phyloP scores from a whole-genome alignment of 2,888 invertebrate species.

The Ariolimax columbianus region DNA sequence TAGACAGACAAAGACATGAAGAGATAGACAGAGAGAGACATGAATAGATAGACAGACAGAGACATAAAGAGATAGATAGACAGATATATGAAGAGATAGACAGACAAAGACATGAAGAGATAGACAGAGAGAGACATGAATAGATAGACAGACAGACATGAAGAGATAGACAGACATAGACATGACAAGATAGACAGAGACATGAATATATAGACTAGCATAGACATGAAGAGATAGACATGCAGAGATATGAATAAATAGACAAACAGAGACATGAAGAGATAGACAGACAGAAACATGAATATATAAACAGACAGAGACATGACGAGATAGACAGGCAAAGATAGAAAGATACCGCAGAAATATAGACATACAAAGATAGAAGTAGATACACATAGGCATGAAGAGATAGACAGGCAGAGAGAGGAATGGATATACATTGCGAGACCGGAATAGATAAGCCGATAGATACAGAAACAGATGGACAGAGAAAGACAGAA shows the following conservation, averaged over 20 bases:
- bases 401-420: constrained; percentile 32
- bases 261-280: neutral
- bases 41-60: neutral
- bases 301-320: constrained; percentile 29
- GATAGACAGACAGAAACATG: neutral
- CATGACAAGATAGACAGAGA: neutral
- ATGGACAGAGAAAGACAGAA: neutral
- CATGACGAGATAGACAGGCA: too few relatives aligned
- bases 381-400: constrained; percentile 33
- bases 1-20: neutral
- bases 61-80: neutral
- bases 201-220: too few relatives aligned
- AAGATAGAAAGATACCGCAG: too few relatives aligned
- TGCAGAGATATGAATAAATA: neutral
- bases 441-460: constrained; percentile 18
- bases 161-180: neutral
- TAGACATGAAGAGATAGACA: neutral
- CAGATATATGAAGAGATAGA: neutral
- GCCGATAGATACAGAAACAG: constrained; percentile 15
- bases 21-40: neutral
- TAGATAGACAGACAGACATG: neutral
- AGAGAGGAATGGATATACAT: constrained; percentile 32
- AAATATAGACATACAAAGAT: too few relatives aligned
- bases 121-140: neutral
- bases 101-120: neutral